These are phyloP conservation scores for Atta cephalotes DNA, from an alignment of 1,140 invertebrate genomes.

Conservation along the genomic window DNA sequence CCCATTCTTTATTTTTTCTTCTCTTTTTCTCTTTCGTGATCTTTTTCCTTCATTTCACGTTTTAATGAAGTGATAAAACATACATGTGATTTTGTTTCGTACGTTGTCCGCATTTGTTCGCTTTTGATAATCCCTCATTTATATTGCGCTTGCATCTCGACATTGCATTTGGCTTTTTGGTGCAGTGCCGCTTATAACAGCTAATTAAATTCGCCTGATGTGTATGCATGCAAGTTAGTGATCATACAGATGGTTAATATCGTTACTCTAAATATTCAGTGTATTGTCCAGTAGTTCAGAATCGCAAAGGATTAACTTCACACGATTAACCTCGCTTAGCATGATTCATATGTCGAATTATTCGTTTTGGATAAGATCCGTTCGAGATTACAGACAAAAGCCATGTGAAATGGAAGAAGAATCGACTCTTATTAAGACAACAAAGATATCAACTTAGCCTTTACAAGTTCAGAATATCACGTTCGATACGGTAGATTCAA, in stretches of 20 bases:
- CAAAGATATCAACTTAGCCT: constrained; percentile 43
- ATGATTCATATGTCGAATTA: constrained; percentile 6
- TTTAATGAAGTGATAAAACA: constrained; percentile 58
- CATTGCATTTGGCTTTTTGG: constrained; percentile 35
- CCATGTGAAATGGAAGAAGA: neutral
- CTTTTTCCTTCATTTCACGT: constrained; percentile 26
- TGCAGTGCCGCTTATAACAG: constrained; percentile 15
- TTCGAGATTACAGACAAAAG: neutral
- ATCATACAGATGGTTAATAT: constrained; percentile 28
- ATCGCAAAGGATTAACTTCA: neutral
- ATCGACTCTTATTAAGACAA: constrained; percentile 27
- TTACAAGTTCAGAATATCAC: constrained; percentile 20
- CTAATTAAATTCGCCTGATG: constrained; percentile 43
- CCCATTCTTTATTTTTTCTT: neutral
- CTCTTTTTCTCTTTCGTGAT: constrained; percentile 31
- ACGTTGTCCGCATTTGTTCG: constrained; percentile 12
- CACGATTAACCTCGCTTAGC: constrained; percentile 15
- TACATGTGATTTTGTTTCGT: constrained; percentile 31
- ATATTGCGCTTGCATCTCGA: constrained; percentile 35
- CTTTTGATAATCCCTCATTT: constrained; percentile 57
- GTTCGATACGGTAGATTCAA: constrained; percentile 31
- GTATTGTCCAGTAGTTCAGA: neutral
- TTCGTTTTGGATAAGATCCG: neutral
- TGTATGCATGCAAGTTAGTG: constrained; percentile 7
- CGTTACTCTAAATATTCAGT: constrained; percentile 13